Conservation (phyloP, 2,797 vertebrate genomes). For the Phaenicophaeus curvirostris region DNA sequence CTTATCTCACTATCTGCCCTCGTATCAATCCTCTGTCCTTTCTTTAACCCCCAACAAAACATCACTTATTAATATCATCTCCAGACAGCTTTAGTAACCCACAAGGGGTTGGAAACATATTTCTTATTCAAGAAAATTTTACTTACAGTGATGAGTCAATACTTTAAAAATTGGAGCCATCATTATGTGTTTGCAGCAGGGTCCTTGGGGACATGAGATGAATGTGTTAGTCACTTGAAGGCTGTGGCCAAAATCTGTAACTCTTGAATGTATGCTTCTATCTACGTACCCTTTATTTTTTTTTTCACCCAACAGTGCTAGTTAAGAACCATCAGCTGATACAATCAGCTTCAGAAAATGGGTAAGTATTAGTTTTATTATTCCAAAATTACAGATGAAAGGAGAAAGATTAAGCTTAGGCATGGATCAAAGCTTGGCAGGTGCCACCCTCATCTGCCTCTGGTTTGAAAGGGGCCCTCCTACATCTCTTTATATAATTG, state of each 20-base stretch:
- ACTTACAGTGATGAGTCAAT: background rate
- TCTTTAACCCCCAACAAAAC: background rate
- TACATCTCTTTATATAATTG: accelerated
- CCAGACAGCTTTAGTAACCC: background rate
- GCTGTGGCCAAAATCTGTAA: background rate
- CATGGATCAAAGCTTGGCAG: background rate
- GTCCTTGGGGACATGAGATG: background rate
- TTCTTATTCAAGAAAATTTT: background rate
- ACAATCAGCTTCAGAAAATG: background rate
- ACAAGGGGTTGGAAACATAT: background rate
- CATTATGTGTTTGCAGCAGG: background rate
- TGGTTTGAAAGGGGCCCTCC: background rate
- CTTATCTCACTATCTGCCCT: background rate
- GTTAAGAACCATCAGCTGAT: background rate
- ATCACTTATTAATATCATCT: background rate
- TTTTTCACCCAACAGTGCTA: background rate
- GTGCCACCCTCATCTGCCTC: background rate
- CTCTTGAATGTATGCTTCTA: background rate
- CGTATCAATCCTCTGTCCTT: background rate
- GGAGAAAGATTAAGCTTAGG: background rate
- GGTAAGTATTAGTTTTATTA: background rate
- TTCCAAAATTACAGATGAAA: background rate
- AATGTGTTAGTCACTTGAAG: background rate
- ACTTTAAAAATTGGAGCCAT: background rate
- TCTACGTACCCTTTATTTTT: background rate